Base-by-base conservation (phyloP, 2,888 invertebrate species). In the Eristalis pertinax region DNA sequence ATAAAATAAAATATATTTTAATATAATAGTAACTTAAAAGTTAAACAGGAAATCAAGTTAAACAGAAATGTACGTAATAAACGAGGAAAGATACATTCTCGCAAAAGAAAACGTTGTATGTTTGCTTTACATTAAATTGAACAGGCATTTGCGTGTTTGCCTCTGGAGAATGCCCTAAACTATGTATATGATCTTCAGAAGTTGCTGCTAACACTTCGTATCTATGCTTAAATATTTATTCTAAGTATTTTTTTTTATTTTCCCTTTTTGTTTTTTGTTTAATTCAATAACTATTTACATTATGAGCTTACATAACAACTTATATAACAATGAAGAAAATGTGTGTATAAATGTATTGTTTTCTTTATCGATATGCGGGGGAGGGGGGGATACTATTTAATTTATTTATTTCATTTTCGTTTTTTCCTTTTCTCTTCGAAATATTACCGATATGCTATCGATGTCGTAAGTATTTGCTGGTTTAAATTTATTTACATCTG, bases 311-410 rank as follows among this genome's bases (percentile, higher is more conserved):
- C 26, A 1, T 76, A 87, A 84, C 79, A 87, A 84, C 75, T 87
- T 76, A 84, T 78, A 77, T 79, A 84, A 87, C 68, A 74, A 69
- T 86, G 58, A 74, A 80, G 75, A 78, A 67, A 79, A 73, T 50
- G 50, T 50, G 50, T 50, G 62, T 58, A 77, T 81, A 76, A 60
- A 74, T 64, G 5, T 65, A 62, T 62, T 56, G 35, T 50, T 76
- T 70, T 41, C 70, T 75, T 67, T 78, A 60, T 87, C 86, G 86
- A 87, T 87, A 87, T 87, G 84, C 84, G 79, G 60, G 60, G 38
- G 84, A 41, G 69, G 79, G 60, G 60, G 38, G 84, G 56, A 73
- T 84, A 70, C 69, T 79, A 72, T 84, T 64, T 69, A 65, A 32
- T 60, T 77, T 24, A 70, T n/a, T n/a, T 67, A 50, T 80, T 63